Base-by-base conservation (phyloP, 2,888 invertebrate genomes). In the Platycheirus albimanus region DNA sequence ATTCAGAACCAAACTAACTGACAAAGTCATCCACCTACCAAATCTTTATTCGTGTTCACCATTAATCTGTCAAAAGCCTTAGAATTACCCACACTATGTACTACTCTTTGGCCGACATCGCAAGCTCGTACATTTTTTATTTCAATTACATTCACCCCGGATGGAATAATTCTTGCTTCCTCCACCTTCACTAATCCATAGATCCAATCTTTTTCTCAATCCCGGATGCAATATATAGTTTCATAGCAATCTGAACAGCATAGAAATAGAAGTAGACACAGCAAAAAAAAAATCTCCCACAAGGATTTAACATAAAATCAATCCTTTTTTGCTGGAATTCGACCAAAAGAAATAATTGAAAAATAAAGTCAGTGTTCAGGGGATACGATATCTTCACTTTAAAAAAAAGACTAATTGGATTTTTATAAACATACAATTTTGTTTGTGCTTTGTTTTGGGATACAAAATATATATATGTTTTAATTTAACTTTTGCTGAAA, bases 1-100 rank as follows among this genome's bases (percentile, higher is more conserved):
- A 61, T 61, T 61, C 30, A 61, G 17, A 61, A 43, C 17, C 45
- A 28, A 61, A 61, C 20, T 61, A 19, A 30, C 61, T 30, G 58
- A 28, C 43, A 61, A 43, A 61, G 43, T 33, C 61, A 61, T 61
- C 45, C 61, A 61, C 61, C 45, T 61, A 45, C 28, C 61, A 45
- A 61, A 61, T 61, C 61, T 45, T 45, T 54, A 45, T 61, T 61
- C 61, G 43, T 61, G 61, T 30, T 61, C 45, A 45, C 61, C 19
- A 61, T 61, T 61, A 61, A 61, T 61, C 61, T 61, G 61, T 61
- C 61, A 61, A 61, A 61, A 61, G 61, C 28, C 45, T 19, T 45
- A 10, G 61, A 61, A 61, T 61, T 19, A 61, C 45, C 43, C 61
- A 30, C 43, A n/a, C 43, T 7, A 36, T 24, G 4, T 8, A 3